Percentiles rank a stretch among this genome's conserved stretches.
Conservation (phyloP, 2,113 vertebrate species). For the Circaetus gallicus region DNA sequence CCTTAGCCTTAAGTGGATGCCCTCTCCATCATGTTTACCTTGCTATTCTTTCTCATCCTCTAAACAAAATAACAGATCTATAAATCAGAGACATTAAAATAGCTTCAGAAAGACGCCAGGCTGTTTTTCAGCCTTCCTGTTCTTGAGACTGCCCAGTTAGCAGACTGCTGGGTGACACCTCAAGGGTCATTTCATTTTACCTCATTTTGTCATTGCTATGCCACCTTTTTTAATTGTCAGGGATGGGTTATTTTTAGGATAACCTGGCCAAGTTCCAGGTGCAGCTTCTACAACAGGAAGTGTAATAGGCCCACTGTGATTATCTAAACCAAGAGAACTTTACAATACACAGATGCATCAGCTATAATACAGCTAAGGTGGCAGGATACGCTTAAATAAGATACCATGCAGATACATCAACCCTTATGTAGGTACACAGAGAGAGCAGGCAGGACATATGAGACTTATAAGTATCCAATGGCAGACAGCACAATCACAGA, state of each 20-base stretch:
- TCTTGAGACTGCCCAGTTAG: not conserved
- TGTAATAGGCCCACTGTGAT: not conserved
- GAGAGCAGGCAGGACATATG: not conserved
- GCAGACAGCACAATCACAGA: not conserved
- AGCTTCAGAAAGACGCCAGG: not conserved
- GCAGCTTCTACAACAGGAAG: not conserved
- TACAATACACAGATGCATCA: not conserved
- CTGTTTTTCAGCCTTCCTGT: not conserved
- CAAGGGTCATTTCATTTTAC: not conserved
- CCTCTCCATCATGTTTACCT: conserved; percentile 24
- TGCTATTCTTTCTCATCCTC: not conserved
- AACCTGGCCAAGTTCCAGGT: not conserved
- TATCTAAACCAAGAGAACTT: not conserved
- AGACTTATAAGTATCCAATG: not conserved
- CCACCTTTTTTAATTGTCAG: not conserved
- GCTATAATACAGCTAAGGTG: not conserved
- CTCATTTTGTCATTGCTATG: not conserved
- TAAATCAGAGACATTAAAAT: conserved; percentile 1
- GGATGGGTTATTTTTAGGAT: not conserved
- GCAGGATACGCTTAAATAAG: not conserved
- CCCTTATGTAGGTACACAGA: not conserved
- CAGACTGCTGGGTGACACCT: not conserved
- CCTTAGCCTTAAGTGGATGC: conserved; percentile 9
- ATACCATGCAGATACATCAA: not conserved
- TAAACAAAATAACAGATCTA: conserved; percentile 17